Base-by-base conservation (phyloP, 64 coral and sea anemone genomes). In the Anthopleura sola region DNA sequence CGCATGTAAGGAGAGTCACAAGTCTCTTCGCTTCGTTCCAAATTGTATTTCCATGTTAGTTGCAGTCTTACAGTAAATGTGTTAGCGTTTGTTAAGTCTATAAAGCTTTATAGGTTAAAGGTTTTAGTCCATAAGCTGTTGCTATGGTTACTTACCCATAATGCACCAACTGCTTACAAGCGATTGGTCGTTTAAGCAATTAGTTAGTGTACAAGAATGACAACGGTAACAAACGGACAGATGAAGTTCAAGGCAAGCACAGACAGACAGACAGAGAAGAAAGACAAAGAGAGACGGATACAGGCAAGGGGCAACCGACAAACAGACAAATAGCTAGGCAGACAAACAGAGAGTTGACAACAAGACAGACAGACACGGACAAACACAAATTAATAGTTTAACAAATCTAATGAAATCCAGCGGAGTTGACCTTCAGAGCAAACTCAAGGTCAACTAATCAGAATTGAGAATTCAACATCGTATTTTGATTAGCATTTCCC, bases 141-240 rank as follows among this genome's bases (percentile, higher is more conserved):
- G 75, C 75, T 77, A 77, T 77, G 33, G 75, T 77, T 37, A 77
- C 75, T 77, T 77, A 37, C 75, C 75, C 37, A 77, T 18, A 40
- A 77, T 77, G 37, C 37, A 77, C 34, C 75, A 17, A 15, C 75
- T 37, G 75, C 34, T 18, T 26, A 28, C 60, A 66, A 66, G 60
- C 60, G 60, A 66, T 66, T 66, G 60, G 60, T 26, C 23, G 26
- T 66, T 66, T n/a, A 5, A 12, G 60, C 60, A 66, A n/a, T 66
- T 66, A 29, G 60, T 66, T 26, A n/a, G 9, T n/a, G n/a, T 7
- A 29, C 10, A 26, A 66, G 24, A 66, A 66, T 44, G 24, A 62
- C 21, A 62, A n/a, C n/a, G 60, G 26, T 23, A 66, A 29, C n/a
- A 23, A 23, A 66, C 60, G 24, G 60, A 66, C 60, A 77, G 40